Percentiles rank a stretch among this genome's conserved stretches.
Evolutionary conservation across 2,797 vertebrate species (phyloP).

Genomic region (Synaphobranchus kaupii): DNA sequence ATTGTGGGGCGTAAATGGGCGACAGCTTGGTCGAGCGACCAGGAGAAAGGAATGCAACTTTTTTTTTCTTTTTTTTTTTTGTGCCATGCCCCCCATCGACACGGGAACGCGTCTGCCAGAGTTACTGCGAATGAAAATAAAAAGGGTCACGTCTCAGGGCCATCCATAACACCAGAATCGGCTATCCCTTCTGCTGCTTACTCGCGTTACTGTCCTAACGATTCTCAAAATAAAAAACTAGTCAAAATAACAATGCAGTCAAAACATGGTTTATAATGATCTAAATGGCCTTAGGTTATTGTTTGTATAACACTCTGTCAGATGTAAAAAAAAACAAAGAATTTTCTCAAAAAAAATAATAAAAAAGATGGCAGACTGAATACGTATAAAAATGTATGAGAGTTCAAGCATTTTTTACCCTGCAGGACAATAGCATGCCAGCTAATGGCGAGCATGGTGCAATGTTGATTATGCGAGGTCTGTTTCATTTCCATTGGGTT

Average conservation of each 20-base stretch:
- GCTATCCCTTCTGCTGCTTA: not conserved
- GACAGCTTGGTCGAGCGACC: conserved; percentile 29
- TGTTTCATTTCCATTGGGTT: conserved; percentile 7
- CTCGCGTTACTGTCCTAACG: not conserved
- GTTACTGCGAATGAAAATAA: not conserved
- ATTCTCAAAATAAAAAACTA: not conserved
- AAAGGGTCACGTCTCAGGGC: not conserved
- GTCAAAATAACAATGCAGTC: not conserved
- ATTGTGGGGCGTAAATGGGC: conserved; percentile 41
- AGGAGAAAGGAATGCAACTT: conserved; percentile 8
- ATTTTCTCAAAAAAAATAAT: not conserved
- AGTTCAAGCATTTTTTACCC: not conserved
- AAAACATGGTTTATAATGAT: not conserved
- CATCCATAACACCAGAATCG: not conserved
- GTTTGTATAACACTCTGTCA: conserved; percentile 1
- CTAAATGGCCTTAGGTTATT: not conserved
- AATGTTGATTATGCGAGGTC: not conserved
- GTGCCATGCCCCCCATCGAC: not conserved
- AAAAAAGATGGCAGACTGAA: not conserved
- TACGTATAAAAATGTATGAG: conserved; percentile 6
- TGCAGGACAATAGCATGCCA: conserved; percentile 4
- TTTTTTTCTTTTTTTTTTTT: conserved; percentile 16
- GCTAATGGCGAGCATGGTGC: conserved; percentile 9
- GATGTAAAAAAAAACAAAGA: not conserved
- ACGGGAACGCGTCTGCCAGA: not conserved